These are phyloP conservation scores for Streptopelia turtur DNA, from an alignment of 2,797 vertebrate species.

Conservation along the genomic window DNA sequence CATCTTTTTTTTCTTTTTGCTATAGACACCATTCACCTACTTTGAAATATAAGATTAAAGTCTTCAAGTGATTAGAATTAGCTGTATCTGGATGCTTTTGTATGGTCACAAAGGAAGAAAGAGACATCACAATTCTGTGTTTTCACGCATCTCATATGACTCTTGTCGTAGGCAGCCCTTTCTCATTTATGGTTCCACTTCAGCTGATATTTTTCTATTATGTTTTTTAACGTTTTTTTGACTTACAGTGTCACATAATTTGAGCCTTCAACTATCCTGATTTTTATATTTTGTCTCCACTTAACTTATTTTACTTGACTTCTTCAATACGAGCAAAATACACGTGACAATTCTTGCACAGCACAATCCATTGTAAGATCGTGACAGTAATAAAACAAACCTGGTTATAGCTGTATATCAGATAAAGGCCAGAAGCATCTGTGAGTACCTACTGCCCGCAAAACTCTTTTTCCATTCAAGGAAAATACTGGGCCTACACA, in stretches of 20 bases:
- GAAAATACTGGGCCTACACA: background rate
- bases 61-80: constrained; percentile 61
- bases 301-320: background rate
- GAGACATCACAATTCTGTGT: background rate
- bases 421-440: background rate
- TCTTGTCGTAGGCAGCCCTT: background rate
- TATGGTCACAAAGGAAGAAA: background rate
- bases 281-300: background rate
- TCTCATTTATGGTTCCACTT: constrained; percentile 18
- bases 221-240: background rate
- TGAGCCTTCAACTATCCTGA: background rate
- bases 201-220: background rate
- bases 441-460: background rate
- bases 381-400: background rate
- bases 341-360: background rate
- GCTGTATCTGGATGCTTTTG: background rate
- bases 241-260: background rate
- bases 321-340: background rate
- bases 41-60: constrained; percentile 59
- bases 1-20: background rate
- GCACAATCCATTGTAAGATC: background rate
- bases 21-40: constrained; percentile 42
- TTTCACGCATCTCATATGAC: too few relatives aligned
- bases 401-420: background rate
- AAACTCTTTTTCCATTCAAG: background rate